These are phyloP conservation scores for Eolophus roseicapilla DNA, from an alignment of 2,113 vertebrate species.

Conservation along the genomic window DNA sequence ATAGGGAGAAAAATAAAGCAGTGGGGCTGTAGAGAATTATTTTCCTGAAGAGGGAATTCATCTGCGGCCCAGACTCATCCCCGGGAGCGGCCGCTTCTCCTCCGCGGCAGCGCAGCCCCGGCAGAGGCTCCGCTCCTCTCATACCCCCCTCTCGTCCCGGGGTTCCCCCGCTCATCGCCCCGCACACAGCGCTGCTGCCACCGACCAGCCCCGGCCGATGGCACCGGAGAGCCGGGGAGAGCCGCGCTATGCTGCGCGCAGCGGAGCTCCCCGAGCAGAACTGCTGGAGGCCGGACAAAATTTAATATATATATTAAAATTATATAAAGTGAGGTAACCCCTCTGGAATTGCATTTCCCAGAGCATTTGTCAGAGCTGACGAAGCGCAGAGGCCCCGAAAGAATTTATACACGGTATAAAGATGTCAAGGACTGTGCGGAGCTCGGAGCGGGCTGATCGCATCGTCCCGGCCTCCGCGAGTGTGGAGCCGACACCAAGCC, in stretches of 20 bases:
- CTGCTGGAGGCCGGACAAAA: not conserved
- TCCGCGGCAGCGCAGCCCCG: not conserved
- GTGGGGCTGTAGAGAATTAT: not conserved
- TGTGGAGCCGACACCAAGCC: not conserved
- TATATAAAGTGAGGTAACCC: constrained; percentile 53
- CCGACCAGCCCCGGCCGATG: not conserved
- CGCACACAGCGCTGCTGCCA: not conserved
- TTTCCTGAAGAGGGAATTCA: not conserved
- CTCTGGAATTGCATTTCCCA: constrained; percentile 68
- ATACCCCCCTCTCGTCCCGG: not conserved
- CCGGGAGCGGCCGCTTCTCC: not conserved
- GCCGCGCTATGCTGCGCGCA: not conserved
- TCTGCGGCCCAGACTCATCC: not conserved
- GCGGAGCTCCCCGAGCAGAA: not conserved
- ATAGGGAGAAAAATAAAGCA: not conserved
- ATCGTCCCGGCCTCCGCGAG: not conserved
- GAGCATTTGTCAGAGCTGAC: constrained; percentile 72
- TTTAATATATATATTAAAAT: not conserved
- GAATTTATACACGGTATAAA: constrained; percentile 68
- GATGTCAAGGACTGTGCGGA: constrained; percentile 61
- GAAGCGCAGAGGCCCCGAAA: constrained; percentile 70
- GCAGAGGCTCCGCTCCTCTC: not conserved
- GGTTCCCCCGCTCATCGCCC: not conserved
- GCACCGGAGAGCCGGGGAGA: not conserved
- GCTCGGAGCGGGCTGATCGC: not conserved